Conservation (phyloP, 1,140 invertebrate species). For the Pachypeltis micranthus region DNA sequence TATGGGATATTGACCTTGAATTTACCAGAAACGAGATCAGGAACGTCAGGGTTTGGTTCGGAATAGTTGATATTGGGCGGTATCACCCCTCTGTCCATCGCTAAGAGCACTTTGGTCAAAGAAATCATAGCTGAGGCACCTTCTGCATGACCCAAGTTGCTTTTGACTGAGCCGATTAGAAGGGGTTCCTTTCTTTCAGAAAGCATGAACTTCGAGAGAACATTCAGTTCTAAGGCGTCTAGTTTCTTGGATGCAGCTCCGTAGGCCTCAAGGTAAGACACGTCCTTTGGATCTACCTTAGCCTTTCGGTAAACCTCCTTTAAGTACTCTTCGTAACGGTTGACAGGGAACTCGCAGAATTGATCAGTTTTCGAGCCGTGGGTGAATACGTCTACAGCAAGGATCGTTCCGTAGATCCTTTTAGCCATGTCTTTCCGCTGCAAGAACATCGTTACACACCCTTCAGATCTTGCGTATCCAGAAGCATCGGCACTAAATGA, state of each 20-base stretch:
- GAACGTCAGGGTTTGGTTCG: conserved; percentile 39
- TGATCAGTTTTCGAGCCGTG: background rate
- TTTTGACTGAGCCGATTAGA: conserved; percentile 60
- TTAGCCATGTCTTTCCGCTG: conserved; percentile 41
- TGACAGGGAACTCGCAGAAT: background rate
- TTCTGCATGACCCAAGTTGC: conserved; percentile 65
- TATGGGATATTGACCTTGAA: conserved; percentile 17
- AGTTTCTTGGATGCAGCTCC: conserved; percentile 17
- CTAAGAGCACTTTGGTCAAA: conserved; percentile 40
- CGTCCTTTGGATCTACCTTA: background rate
- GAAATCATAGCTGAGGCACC: conserved; percentile 48
- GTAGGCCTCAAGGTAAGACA: background rate
- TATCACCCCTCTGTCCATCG: conserved; percentile 26
- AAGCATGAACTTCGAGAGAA: conserved; percentile 21
- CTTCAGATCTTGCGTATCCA: conserved; percentile 26
- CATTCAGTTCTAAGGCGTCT: conserved; percentile 26
- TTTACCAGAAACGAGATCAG: conserved; percentile 40
- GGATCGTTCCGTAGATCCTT: conserved; percentile 2
- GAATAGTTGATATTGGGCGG: conserved; percentile 29
- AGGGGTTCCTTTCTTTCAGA: conserved; percentile 39
- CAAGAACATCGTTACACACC: conserved; percentile 39
- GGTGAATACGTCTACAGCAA: background rate
- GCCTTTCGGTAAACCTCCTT: background rate
- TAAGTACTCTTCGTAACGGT: background rate
- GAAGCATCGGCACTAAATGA: conserved; percentile 46